Percentiles rank a stretch among this genome's conserved stretches.
Conservation (phyloP, 2,888 invertebrate species). For the Chymomyza procnemis region DNA sequence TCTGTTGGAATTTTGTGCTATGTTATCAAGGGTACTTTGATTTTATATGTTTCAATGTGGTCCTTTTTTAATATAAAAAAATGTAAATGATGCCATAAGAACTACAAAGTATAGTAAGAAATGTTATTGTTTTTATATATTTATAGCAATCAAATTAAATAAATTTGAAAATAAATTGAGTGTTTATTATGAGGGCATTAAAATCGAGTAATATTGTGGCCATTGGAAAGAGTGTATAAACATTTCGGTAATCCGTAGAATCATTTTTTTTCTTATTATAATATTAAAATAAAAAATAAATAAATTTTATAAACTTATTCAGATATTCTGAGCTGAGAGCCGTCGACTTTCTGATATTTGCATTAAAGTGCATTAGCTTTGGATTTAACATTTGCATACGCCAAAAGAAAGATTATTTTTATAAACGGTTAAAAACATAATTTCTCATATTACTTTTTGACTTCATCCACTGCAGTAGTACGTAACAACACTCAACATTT, state of each 20-base stretch:
- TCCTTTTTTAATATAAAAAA: neutral
- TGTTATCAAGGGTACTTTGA: neutral
- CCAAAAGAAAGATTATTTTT: neutral
- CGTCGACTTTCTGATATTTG: neutral
- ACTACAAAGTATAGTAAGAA: neutral
- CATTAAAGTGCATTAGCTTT: slow-evolving; percentile 31
- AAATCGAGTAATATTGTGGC: neutral
- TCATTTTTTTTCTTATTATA: slow-evolving; percentile 17
- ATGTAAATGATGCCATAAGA: neutral
- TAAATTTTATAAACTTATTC: neutral
- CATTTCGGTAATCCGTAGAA: slow-evolving; percentile 5
- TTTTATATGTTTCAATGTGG: neutral
- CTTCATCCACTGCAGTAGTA: too few relatives aligned
- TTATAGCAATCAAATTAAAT: neutral
- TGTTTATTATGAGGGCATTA: neutral
- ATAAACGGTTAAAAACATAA: too few relatives aligned
- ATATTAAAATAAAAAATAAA: slow-evolving; percentile 3
- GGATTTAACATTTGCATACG: slow-evolving; percentile 26
- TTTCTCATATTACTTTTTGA: too few relatives aligned
- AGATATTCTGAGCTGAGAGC: neutral
- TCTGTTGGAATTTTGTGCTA: neutral
- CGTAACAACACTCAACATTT: too few relatives aligned
- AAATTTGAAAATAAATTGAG: neutral
- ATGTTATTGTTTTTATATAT: neutral
- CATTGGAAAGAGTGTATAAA: neutral